Base-by-base conservation (phyloP, 2,888 invertebrate species). In the Trachelus tabidus region DNA sequence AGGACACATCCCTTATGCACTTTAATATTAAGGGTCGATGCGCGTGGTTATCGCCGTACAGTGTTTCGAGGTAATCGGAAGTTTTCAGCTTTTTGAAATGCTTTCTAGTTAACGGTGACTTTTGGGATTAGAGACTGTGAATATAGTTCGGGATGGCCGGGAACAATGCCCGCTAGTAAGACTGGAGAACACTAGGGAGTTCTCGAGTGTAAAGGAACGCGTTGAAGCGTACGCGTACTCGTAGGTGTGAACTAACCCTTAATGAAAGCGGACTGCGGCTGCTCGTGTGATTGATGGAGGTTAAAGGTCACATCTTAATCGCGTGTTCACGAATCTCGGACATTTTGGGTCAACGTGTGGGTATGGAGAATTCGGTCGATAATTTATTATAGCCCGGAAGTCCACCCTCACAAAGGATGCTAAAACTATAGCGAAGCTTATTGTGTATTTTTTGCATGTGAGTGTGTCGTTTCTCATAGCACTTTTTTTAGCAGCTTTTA, bases 231-330 rank as follows among this genome's bases (percentile, higher is more conserved):
- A 23, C 23, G 23, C 56, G 56, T 23, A 56, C 56, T 9, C 56
- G 56, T 56, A 23, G 56, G 23, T 56, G 56, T 35, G 71, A 71
- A 34, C 73, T 76, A 56, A 56, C 15, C 56, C 56, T 75, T 75
- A 75, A 40, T 73, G 77, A 75, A 37, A 69, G 34, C 40, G 68
- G 75, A 75, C 77, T 35, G 23, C 30, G 71, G 15, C 37, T 74
- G 34, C 30, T 30, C 69, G 31, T 35, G 77, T 77, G 77, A 77
- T 77, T 75, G 77, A 77, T 77, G 77, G 77, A 75, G 34, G 71
- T 34, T 34, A 35, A 69, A 40, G 75, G 71, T 75, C 75, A 40
- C 75, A 77, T 77, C 77, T 77, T 77, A 77, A 77, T 77, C 77
- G 75, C 69, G 56, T 56, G 56, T 56, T 23, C 56, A 56, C 56